Evolutionary conservation across 2,888 invertebrate genomes (phyloP).

Genomic region (Thymelicus lineola): DNA sequence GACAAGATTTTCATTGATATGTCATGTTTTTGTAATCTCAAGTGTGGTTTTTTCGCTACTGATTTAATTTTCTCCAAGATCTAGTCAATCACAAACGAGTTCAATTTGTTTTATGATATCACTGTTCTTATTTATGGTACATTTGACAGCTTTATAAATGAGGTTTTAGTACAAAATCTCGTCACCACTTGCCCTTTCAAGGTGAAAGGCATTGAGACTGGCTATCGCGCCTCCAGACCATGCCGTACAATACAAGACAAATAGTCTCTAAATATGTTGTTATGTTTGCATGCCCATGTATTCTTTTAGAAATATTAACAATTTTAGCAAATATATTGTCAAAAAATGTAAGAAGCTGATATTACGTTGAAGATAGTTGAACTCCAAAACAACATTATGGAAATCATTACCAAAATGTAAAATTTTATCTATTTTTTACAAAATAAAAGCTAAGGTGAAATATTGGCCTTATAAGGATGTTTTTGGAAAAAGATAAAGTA

Average conservation of each 20-base stretch:
- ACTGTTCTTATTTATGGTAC: constrained; percentile 33
- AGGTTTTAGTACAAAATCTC: constrained; percentile 25
- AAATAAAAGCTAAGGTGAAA: too few species aligned
- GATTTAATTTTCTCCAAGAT: constrained; percentile 1
- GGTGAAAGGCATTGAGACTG: constrained; percentile 19
- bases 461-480: too few species aligned
- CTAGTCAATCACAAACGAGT: background rate
- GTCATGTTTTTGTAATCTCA: background rate
- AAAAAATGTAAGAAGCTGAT: too few species aligned
- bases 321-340: too few species aligned
- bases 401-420: too few species aligned
- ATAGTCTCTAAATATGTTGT: background rate
- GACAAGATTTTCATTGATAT: background rate
- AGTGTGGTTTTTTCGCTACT: background rate
- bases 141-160: constrained; percentile 32
- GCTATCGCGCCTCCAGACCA: background rate
- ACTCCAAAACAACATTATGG: too few species aligned
- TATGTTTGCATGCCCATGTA: background rate
- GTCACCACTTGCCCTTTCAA: constrained; percentile 25
- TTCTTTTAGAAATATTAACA: too few species aligned
- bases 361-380: too few species aligned
- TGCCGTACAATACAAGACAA: background rate
- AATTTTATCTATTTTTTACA: too few species aligned
- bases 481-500: too few species aligned
- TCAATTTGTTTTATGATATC: constrained; percentile 33